Conservation (phyloP, 2,888 invertebrate species). For the Melikaiella ostensackeni region DNA sequence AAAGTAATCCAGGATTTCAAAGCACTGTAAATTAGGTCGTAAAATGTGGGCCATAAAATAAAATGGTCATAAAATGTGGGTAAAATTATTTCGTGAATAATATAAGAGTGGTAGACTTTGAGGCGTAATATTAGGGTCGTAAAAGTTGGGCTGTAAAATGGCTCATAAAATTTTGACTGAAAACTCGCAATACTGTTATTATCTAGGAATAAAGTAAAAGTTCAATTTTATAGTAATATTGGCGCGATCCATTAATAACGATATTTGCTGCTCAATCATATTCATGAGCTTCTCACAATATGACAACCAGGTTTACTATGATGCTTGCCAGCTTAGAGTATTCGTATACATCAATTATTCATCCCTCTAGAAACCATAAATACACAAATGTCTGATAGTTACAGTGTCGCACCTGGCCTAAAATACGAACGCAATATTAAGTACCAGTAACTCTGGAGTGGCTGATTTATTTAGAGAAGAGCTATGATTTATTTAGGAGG, state of each 20-base stretch:
- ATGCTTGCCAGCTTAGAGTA: slow-evolving; percentile 11
- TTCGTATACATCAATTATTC: slow-evolving; percentile 30
- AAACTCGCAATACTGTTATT: too few relatives aligned
- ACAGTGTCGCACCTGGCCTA: slow-evolving; percentile 33
- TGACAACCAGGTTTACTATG: slow-evolving; percentile 25
- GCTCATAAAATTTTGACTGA: too few relatives aligned
- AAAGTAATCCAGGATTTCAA: too few relatives aligned
- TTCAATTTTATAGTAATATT: too few relatives aligned
- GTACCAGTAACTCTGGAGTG: slow-evolving; percentile 15
- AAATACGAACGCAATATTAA: slow-evolving; percentile 31
- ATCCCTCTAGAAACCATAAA: slow-evolving; percentile 29
- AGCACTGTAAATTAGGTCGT: too few relatives aligned
- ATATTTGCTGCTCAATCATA: neutral
- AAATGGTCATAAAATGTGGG: too few relatives aligned
- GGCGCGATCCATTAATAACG: neutral
- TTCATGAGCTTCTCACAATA: slow-evolving; percentile 21
- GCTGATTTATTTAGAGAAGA: slow-evolving; percentile 14
- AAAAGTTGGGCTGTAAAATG: too few relatives aligned
- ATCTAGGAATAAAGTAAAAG: too few relatives aligned
- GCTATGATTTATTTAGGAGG: slow-evolving; percentile 25
- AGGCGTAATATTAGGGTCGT: too few relatives aligned
- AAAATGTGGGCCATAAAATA: too few relatives aligned
- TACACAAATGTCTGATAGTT: slow-evolving; percentile 19
- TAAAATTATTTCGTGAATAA: too few relatives aligned
- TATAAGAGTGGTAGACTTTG: too few relatives aligned